Base-by-base conservation (phyloP, 2,888 invertebrate species). In the Merodon equestris region DNA sequence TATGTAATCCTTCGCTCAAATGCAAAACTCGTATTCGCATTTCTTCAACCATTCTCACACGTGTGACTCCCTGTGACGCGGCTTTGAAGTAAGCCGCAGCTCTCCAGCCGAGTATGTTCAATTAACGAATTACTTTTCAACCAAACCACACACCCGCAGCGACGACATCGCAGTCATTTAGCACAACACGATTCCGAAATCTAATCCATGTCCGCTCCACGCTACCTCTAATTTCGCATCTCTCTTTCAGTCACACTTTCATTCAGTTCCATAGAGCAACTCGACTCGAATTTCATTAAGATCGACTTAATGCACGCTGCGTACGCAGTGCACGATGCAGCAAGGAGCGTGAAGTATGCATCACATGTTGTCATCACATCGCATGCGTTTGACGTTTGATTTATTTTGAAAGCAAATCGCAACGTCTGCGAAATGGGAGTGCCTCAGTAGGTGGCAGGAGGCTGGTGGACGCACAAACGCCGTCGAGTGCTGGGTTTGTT, bases 161-260 rank as follows among this genome's bases (percentile, higher is more conserved):
- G 27, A 27, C 27, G 27, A 27, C 27, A 27, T 27, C 36, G 19
- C 40, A 54, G 47, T 38, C 34, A 54, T 54, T 67, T 38, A 54
- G 19, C 47, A 53, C 36, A 53, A 47, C 40, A 27, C 53, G 48
- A 60, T 36, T 60, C 54, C 12, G 44, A 51, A n/a, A 50, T 10
- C 19, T 19, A 27, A 44, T 47, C 44, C 48, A n/a, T 18, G 15
- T 19, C 54, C 19, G 38, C 58, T 38, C 72, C 27, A 73, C 40
- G 18, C 13, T n/a, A 17, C 54, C 71, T 71, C 64, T 15, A 48
- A 64, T 76, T 71, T 58, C 76, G 56, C 4, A 10, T 5, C 10
- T 10, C 60, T 54, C 72, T 72, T 76, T 7, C 2, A 27, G 27
- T 27, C 27, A 27, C 77, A 73, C 77, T 77, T 73, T 77, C 77